A percentile compares a stretch with the other conserved stretches of the same genome.
Conservation (phyloP, 2,797 vertebrate species). For the Eulemur albifrons region DNA sequence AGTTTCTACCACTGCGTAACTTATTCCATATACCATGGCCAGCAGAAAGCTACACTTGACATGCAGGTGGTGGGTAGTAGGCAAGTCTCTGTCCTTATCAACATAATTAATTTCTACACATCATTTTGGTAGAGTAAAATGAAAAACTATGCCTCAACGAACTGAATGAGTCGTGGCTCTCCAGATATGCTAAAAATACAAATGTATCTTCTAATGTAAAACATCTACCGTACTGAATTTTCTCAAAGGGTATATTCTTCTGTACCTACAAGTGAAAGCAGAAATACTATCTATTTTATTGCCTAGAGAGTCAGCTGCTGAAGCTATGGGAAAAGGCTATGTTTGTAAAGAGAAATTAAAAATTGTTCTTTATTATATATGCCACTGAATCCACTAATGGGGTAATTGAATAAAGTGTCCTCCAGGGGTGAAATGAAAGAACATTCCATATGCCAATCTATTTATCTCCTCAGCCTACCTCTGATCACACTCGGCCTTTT, state of each 20-base stretch:
- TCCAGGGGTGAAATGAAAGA: conserved; percentile 75
- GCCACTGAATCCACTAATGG: conserved; percentile 55
- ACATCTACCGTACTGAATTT: not conserved
- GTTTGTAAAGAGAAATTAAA: conserved; percentile 61
- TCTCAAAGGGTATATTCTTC: not conserved
- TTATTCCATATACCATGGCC: not conserved
- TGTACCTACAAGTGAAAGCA: not conserved
- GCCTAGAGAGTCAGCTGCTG: conserved; percentile 31
- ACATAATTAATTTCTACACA: not conserved
- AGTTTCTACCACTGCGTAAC: not conserved
- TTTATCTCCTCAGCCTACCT: conserved; percentile 65
- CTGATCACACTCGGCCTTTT: not conserved
- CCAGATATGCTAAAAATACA: not conserved
- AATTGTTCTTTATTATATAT: conserved; percentile 43
- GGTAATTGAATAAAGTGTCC: conserved; percentile 65
- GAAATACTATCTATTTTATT: conserved; percentile 26
- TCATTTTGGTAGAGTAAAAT: not conserved
- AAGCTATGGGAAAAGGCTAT: conserved; percentile 14
- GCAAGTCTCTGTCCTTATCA: not conserved
- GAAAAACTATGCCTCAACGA: not conserved
- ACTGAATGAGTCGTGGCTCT: not conserved
- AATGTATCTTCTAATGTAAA: not conserved
- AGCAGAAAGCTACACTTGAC: not conserved
- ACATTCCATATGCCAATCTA: conserved; percentile 64
- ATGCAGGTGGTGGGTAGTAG: not conserved